Evolutionary conservation across 2,113 vertebrate species (phyloP).

Genomic region (Sminthopsis crassicaudata): DNA sequence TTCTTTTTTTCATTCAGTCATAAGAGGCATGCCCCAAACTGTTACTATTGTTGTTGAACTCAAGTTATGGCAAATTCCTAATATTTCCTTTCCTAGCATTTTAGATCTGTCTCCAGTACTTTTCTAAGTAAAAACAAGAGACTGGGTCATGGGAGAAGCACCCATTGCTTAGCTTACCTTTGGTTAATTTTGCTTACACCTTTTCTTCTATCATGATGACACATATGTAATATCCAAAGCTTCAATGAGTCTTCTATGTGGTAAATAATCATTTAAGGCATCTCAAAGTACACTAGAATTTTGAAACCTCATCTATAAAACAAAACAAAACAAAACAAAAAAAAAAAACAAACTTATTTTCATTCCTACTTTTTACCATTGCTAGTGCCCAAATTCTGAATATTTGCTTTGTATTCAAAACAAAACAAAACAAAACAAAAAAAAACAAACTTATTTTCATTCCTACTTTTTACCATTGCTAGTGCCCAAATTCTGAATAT

Average conservation of each 20-base stretch:
- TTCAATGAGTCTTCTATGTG: neutral
- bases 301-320: neutral
- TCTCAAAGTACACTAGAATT: conserved; percentile 66
- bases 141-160: no score
- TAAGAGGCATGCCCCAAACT: neutral
- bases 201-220: neutral
- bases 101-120: neutral
- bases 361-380: no score
- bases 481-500: neutral
- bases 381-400: no score
- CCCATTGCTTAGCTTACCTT: neutral
- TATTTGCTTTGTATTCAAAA: no score
- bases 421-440: no score
- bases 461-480: neutral
- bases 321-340: no score
- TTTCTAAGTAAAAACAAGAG: neutral
- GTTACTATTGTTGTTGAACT: neutral
- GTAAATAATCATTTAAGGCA: conserved; percentile 66
- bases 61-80: neutral
- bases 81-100: neutral
- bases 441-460: neutral
- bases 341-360: no score
- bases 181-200: neutral
- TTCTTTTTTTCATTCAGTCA: neutral
- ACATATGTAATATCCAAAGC: neutral